Conservation (phyloP, 2,113 vertebrate species). For the Pseudonaja textilis region DNA sequence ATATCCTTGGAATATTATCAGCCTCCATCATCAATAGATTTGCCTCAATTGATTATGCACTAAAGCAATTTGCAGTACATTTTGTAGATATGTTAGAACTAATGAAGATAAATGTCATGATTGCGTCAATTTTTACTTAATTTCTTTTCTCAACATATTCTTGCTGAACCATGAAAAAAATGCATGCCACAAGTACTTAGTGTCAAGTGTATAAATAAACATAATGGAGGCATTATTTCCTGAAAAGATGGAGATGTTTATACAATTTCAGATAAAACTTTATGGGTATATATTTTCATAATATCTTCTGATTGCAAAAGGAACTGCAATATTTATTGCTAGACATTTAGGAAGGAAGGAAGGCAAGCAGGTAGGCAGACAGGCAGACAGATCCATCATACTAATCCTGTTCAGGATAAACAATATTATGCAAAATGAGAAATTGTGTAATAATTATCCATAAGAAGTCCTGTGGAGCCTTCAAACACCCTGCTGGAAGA, state of each 20-base stretch:
- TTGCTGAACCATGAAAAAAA: not conserved
- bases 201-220: not conserved
- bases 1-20: not conserved
- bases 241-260: not conserved
- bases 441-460: not conserved
- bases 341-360: not conserved
- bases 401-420: not conserved
- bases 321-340: not conserved
- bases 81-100: not conserved
- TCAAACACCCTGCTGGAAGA: not conserved
- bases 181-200: not conserved
- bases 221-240: not conserved
- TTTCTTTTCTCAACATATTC: not conserved
- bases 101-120: conserved; percentile 6
- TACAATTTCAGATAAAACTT: not conserved
- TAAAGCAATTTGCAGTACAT: conserved; percentile 1
- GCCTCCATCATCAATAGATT: not conserved
- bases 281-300: not conserved
- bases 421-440: not conserved
- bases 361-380: not conserved
- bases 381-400: not conserved
- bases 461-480: not conserved
- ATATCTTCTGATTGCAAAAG: not conserved
- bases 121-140: not conserved
- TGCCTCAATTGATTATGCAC: not conserved